Evolutionary conservation across 1,140 invertebrate genomes (phyloP).

Genomic region (Ceratoteleas bidentatus): DNA sequence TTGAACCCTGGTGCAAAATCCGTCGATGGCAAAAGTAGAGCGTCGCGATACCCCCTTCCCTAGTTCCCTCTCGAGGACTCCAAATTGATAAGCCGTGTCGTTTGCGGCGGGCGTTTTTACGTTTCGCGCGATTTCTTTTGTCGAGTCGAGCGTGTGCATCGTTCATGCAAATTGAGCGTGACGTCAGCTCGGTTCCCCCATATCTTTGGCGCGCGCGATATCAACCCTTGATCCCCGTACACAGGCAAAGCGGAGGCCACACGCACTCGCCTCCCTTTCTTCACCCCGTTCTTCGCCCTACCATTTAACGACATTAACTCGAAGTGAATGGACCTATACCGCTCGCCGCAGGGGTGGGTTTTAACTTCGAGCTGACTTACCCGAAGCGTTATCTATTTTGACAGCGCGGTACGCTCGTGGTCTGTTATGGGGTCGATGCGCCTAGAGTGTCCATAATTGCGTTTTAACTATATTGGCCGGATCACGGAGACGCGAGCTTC

Average conservation of each 20-base stretch:
- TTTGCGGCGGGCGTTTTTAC: conserved; percentile 20
- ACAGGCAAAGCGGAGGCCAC: conserved; percentile 53
- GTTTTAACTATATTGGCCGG: conserved; percentile 73
- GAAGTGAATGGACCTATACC: conserved; percentile 75
- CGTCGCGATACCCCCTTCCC: too few species aligned
- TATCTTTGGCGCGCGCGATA: conserved; percentile 59
- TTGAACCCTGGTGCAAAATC: too few species aligned
- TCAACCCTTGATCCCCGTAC: conserved; percentile 66
- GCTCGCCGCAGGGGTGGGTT: conserved; percentile 73
- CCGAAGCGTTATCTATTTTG: conserved; percentile 81
- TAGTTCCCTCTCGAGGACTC: not conserved
- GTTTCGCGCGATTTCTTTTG: conserved; percentile 44
- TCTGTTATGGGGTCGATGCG: conserved; percentile 73
- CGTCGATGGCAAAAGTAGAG: too few species aligned
- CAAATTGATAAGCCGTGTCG: conserved; percentile 46
- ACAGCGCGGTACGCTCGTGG: conserved; percentile 79
- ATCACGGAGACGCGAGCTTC: not conserved
- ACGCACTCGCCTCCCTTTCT: conserved; percentile 50
- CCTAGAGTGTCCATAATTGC: conserved; percentile 74
- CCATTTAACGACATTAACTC: conserved; percentile 77
- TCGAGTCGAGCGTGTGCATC: conserved; percentile 38
- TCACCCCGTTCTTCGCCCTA: conserved; percentile 60
- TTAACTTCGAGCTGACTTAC: conserved; percentile 80
- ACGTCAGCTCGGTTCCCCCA: conserved; percentile 56
- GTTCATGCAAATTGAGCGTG: conserved; percentile 67